Conservation (phyloP, 2,113 vertebrate genomes). For the Pycnonotus jocosus region DNA sequence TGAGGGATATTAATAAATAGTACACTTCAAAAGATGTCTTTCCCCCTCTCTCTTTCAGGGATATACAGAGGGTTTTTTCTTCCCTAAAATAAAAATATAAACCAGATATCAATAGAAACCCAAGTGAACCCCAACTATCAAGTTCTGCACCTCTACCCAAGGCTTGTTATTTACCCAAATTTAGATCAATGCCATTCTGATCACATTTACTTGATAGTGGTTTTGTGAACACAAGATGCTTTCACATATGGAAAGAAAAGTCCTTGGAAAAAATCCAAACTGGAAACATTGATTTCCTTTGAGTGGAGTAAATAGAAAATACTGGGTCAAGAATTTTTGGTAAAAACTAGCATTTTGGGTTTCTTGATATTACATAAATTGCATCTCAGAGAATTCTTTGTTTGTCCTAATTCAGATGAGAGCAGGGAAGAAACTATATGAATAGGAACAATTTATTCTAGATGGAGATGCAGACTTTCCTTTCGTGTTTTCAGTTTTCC, state of each 20-base stretch:
- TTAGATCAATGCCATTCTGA: neutral
- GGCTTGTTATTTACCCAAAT: slow-evolving; percentile 16
- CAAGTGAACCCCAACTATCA: neutral
- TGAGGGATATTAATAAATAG: neutral
- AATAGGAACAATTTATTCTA: neutral
- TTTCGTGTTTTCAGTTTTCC: neutral
- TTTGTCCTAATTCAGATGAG: neutral
- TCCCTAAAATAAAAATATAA: neutral
- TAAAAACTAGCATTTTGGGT: slow-evolving; percentile 6
- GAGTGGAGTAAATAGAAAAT: neutral
- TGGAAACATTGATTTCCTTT: neutral
- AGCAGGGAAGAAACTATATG: neutral
- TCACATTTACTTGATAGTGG: neutral
- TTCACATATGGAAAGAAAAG: slow-evolving; percentile 19
- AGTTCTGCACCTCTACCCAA: neutral
- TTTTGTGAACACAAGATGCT: slow-evolving; percentile 11
- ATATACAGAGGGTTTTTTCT: neutral
- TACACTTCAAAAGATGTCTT: neutral
- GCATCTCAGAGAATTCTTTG: neutral
- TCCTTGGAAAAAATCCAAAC: neutral
- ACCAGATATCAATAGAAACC: neutral
- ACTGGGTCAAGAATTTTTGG: neutral
- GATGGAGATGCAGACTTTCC: neutral
- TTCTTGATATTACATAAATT: neutral
- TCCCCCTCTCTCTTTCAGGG: neutral